A percentile compares a stretch with the other conserved stretches of the same genome.
These are phyloP conservation scores for Ceratina japonica DNA, from an alignment of 1,140 invertebrate genomes.

Conservation along the genomic window DNA sequence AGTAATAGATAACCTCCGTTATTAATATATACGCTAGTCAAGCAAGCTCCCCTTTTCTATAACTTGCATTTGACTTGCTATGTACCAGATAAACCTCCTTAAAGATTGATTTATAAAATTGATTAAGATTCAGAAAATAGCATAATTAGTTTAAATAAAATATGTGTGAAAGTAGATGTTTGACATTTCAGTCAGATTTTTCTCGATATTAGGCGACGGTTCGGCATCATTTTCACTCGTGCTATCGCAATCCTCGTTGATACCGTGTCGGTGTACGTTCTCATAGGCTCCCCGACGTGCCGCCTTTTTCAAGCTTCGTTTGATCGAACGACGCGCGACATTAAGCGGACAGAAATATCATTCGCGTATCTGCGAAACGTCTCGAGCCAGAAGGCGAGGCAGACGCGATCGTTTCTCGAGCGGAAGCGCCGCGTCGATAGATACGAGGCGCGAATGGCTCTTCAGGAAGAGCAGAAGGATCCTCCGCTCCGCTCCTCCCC, in stretches of 20 bases:
- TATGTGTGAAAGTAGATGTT: too few relatives aligned
- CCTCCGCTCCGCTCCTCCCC: background rate
- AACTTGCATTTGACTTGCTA: too few relatives aligned
- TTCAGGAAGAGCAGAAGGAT: constrained; percentile 13
- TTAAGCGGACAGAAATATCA: constrained; percentile 19
- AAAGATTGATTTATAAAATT: background rate
- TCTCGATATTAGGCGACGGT: too few relatives aligned
- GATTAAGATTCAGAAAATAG: too few relatives aligned
- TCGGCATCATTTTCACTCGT: too few relatives aligned
- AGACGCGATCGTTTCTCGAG: constrained; percentile 16
- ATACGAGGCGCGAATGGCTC: constrained; percentile 11
- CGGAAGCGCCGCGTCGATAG: constrained; percentile 9
- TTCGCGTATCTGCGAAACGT: constrained; percentile 16
- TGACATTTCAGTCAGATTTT: too few relatives aligned
- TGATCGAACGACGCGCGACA: constrained; percentile 11
- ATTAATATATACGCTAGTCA: too few relatives aligned
- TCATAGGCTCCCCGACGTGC: background rate
- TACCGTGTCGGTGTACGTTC: background rate
- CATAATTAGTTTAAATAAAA: too few relatives aligned
- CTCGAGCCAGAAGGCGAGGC: background rate
- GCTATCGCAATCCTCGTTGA: background rate
- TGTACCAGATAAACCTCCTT: too few relatives aligned
- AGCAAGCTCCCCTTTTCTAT: too few relatives aligned
- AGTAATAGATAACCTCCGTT: too few relatives aligned
- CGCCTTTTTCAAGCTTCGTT: constrained; percentile 30